Conservation (phyloP, 2,888 invertebrate species). For the Diaprepes abbreviatus region DNA sequence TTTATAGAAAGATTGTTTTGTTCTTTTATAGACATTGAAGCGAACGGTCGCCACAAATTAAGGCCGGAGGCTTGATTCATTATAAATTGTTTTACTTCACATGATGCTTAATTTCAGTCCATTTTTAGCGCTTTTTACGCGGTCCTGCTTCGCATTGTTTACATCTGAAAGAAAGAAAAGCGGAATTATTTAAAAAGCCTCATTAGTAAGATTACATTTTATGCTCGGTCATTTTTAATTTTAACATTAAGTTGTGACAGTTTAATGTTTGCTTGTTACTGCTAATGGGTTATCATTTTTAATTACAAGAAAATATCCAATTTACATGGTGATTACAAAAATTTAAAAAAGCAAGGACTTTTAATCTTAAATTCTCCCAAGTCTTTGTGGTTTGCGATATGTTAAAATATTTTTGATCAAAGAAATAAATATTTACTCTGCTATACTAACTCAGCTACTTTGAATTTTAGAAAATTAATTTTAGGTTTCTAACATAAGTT, state of each 20-base stretch:
- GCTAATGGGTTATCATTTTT: no score
- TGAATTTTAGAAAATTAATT: no score
- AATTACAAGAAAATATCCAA: no score
- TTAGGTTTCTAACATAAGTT: no score
- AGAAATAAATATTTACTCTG: no score
- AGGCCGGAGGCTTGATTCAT: conserved; percentile 37
- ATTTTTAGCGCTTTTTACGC: conserved; percentile 17
- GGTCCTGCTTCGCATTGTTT: conserved; percentile 13
- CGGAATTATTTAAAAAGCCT: conserved; percentile 5
- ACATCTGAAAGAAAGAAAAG: conserved; percentile 37
- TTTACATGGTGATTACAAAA: no score
- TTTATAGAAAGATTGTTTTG: conserved; percentile 50
- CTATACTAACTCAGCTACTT: no score
- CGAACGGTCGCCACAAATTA: conserved; percentile 59
- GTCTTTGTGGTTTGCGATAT: no score
- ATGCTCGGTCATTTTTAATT: neutral
- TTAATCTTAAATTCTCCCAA: no score
- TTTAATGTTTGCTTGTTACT: neutral
- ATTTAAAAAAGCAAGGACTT: no score
- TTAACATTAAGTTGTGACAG: neutral
- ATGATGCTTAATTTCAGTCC: conserved; percentile 30
- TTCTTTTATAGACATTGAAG: conserved; percentile 57
- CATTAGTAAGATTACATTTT: conserved; percentile 18
- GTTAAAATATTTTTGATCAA: no score
- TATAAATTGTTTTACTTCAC: conserved; percentile 29